These are phyloP conservation scores for Hybognathus amarus DNA, from an alignment of 2,797 vertebrate species.

Conservation along the genomic window DNA sequence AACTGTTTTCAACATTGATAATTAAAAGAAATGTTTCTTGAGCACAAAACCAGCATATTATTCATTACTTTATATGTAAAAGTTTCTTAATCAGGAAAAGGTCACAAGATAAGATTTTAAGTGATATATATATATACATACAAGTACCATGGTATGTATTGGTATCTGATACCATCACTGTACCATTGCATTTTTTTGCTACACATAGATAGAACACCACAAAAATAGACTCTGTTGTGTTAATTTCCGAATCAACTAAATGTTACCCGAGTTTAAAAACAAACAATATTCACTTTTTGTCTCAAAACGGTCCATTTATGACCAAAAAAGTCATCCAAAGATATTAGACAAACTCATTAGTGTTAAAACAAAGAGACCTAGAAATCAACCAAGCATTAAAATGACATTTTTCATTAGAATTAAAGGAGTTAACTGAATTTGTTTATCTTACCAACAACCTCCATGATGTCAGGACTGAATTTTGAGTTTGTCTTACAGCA, in stretches of 20 bases:
- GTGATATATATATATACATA: neutral
- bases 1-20: neutral
- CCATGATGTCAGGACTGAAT: neutral
- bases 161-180: neutral
- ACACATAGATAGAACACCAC: neutral
- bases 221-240: neutral
- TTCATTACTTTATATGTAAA: too few relatives aligned
- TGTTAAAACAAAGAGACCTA: neutral
- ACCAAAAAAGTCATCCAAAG: neutral
- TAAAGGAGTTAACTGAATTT: neutral
- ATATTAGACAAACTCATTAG: neutral
- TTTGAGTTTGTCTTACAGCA: neutral
- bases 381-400: neutral
- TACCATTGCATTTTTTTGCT: neutral
- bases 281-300: neutral
- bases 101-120: neutral
- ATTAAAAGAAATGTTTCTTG: neutral
- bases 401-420: neutral
- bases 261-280: neutral
- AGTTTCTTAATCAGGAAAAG: neutral
- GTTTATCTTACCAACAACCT: constrained; percentile 30
- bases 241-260: neutral
- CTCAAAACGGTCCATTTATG: neutral
- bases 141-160: neutral
- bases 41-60: neutral